Percentiles rank a stretch among this genome's conserved stretches.
Conservation (phyloP, 2,113 vertebrate genomes). For the Pterocles gutturalis region DNA sequence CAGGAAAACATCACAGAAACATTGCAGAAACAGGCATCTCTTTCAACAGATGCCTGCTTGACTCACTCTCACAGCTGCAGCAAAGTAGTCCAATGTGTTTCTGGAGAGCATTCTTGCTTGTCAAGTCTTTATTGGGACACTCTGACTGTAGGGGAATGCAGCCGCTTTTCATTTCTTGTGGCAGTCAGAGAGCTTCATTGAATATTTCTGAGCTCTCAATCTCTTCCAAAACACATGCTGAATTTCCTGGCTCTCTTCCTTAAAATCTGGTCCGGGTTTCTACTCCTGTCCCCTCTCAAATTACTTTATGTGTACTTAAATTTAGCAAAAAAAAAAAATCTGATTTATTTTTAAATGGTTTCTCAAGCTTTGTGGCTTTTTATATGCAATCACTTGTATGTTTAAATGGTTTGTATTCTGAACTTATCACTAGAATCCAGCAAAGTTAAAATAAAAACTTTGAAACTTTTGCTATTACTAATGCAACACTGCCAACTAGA, state of each 20-base stretch:
- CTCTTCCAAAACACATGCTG: slow-evolving; percentile 62
- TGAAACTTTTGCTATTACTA: neutral
- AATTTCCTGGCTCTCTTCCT: slow-evolving; percentile 64
- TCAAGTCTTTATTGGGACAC: slow-evolving; percentile 70
- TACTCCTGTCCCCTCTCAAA: neutral
- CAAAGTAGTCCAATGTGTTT: slow-evolving; percentile 69
- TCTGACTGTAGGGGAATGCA: slow-evolving; percentile 48
- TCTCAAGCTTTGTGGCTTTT: neutral
- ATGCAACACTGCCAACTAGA: slow-evolving; percentile 65
- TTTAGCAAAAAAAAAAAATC: neutral
- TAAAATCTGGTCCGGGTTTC: slow-evolving; percentile 57
- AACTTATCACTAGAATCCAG: neutral
- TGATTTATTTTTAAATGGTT: neutral
- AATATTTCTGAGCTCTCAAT: slow-evolving; percentile 64
- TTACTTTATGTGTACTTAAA: neutral
- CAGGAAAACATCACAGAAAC: slow-evolving; percentile 39
- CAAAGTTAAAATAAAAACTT: neutral
- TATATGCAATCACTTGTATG: neutral
- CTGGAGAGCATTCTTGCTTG: slow-evolving; percentile 57
- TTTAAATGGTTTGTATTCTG: neutral
- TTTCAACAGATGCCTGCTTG: slow-evolving; percentile 53
- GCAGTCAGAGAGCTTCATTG: slow-evolving; percentile 64
- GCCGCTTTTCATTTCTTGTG: slow-evolving; percentile 70
- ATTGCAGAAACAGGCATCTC: slow-evolving; percentile 26
- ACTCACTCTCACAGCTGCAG: slow-evolving; percentile 67